These are phyloP conservation scores for Hyperopisus bebe DNA, from an alignment of 2,113 vertebrate genomes.

Conservation along the genomic window DNA sequence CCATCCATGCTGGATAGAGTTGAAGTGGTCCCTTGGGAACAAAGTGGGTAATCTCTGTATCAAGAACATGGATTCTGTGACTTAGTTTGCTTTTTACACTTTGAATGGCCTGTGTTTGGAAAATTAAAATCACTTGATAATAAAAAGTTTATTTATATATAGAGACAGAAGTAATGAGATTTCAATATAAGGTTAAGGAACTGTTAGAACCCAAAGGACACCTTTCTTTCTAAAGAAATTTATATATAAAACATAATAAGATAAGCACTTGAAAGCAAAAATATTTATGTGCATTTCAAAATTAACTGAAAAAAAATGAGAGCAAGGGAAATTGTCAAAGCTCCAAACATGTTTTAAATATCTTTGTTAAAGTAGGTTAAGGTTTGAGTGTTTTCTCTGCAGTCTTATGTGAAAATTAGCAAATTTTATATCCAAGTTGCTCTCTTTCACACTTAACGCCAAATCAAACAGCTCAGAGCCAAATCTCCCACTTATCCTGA, in stretches of 20 bases:
- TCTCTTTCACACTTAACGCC: neutral
- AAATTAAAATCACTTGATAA: neutral
- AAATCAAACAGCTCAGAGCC: neutral
- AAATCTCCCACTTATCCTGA: neutral
- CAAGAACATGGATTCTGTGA: neutral
- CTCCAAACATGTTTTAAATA: neutral
- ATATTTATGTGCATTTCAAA: neutral
- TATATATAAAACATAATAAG: neutral
- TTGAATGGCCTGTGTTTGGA: neutral
- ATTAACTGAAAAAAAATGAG: neutral
- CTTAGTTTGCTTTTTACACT: neutral
- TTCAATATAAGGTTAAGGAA: neutral
- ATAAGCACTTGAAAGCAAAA: neutral
- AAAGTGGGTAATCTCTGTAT: neutral
- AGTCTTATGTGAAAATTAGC: neutral
- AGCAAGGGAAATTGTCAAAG: neutral
- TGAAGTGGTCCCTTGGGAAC: neutral
- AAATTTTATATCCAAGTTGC: neutral
- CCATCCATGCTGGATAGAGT: neutral
- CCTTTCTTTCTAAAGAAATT: neutral
- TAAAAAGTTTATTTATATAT: neutral
- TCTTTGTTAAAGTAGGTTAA: neutral
- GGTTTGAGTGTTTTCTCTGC: neutral
- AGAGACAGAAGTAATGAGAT: neutral
- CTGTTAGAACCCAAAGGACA: neutral